Percentiles rank a stretch among this genome's conserved stretches.
These are phyloP conservation scores for Myiotriccus ornatus DNA, from an alignment of 2,797 vertebrate species.

Conservation along the genomic window DNA sequence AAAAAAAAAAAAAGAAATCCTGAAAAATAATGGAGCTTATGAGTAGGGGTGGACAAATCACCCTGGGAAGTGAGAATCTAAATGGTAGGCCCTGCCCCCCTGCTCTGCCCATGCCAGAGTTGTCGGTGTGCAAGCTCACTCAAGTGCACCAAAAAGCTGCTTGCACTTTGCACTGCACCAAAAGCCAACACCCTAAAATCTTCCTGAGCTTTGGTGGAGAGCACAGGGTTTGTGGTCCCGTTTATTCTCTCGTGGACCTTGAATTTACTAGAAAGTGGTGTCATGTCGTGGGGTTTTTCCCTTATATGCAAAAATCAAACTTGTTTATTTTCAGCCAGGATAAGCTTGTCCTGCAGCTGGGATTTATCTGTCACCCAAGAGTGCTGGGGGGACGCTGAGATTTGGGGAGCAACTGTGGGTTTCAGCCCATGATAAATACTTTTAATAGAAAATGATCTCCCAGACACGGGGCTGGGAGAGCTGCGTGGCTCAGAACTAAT, in stretches of 20 bases:
- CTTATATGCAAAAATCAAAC: background rate
- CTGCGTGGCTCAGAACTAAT: background rate
- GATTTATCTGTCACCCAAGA: background rate
- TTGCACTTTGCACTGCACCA: background rate
- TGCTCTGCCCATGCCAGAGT: background rate
- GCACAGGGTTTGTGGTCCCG: background rate
- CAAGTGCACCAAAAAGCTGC: fast-evolving
- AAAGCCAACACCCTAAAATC: background rate
- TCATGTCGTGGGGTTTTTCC: too few species aligned
- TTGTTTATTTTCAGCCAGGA: background rate
- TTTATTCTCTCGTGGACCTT: background rate
- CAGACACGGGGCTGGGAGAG: background rate
- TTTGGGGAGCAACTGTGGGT: background rate
- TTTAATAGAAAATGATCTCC: background rate
- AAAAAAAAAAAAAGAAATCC: background rate
- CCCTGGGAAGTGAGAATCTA: background rate
- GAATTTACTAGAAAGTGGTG: background rate
- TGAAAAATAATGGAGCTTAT: background rate
- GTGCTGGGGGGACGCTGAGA: fast-evolving
- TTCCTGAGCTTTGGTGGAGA: background rate
- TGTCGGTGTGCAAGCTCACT: background rate
- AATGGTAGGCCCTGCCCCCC: background rate
- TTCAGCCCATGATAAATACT: background rate
- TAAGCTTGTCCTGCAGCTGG: background rate
- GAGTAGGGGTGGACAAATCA: background rate